Evolutionary conservation across 2,888 invertebrate genomes (phyloP).

Genomic region (Napeogenes sylphis): DNA sequence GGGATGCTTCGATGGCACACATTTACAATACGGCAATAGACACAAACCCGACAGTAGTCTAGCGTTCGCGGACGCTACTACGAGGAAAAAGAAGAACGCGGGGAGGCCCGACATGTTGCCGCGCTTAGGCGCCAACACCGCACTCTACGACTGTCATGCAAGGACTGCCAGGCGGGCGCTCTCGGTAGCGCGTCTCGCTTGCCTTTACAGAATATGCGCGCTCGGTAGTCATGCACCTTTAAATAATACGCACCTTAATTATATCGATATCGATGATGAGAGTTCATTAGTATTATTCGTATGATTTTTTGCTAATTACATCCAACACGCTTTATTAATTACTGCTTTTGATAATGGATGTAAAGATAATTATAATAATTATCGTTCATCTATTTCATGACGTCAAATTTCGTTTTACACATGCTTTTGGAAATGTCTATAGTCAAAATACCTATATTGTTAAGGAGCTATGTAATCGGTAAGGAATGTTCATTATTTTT

Average conservation of each 20-base stretch:
- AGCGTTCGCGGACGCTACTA: slow-evolving; percentile 48
- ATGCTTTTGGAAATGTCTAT: background rate
- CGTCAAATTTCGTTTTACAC: background rate
- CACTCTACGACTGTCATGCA: slow-evolving; percentile 56
- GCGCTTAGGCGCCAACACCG: slow-evolving; percentile 61
- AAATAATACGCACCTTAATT: slow-evolving; percentile 43
- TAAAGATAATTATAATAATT: slow-evolving; percentile 21
- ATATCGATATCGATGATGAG: slow-evolving; percentile 65
- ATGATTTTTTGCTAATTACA: slow-evolving; percentile 27
- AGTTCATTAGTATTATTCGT: slow-evolving; percentile 36
- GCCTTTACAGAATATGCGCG: slow-evolving; percentile 28
- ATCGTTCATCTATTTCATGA: slow-evolving; percentile 6
- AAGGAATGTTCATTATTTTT: too few species aligned
- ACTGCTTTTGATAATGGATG: slow-evolving; percentile 11
- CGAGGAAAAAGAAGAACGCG: slow-evolving; percentile 72
- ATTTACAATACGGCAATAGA: slow-evolving; percentile 74
- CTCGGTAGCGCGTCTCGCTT: slow-evolving; percentile 17
- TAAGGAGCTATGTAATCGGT: too few species aligned
- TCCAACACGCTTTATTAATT: slow-evolving; percentile 17
- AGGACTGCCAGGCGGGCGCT: slow-evolving; percentile 42
- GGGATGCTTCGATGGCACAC: slow-evolving; percentile 75
- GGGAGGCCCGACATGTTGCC: slow-evolving; percentile 57
- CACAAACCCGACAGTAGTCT: slow-evolving; percentile 62
- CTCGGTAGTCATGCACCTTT: slow-evolving; percentile 50
- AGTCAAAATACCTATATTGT: too few species aligned